Percentiles rank a stretch among this genome's conserved stretches.
phyloP scores from a whole-genome alignment of 2,113 vertebrate genomes.

The Boleophthalmus pectinirostris region DNA sequence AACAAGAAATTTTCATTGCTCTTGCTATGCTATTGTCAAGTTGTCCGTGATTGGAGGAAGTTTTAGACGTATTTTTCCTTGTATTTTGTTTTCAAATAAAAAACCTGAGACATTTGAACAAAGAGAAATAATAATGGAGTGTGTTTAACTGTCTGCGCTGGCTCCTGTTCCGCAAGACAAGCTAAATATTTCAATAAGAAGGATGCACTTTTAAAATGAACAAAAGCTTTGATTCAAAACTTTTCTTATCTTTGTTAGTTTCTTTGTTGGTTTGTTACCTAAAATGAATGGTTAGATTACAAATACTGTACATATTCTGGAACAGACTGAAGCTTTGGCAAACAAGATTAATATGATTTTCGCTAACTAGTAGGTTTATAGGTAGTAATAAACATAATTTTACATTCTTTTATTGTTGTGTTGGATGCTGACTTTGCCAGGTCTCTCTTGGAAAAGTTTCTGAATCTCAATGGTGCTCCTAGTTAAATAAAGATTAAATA shows the following conservation, averaged over 20 bases:
- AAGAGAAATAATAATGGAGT: neutral
- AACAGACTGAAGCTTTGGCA: neutral
- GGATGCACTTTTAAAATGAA: neutral
- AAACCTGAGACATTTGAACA: neutral
- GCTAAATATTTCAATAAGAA: neutral
- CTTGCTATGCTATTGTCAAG: neutral
- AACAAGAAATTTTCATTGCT: neutral
- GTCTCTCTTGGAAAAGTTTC: no score
- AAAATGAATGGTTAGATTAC: neutral
- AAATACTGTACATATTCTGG: neutral
- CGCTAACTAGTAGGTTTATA: no score
- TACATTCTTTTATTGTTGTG: no score
- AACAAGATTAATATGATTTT: neutral
- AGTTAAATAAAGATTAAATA: no score
- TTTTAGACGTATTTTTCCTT: neutral
- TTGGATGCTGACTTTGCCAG: no score
- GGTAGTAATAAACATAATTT: no score
- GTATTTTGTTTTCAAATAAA: neutral
- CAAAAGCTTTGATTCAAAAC: neutral
- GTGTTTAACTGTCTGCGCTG: neutral
- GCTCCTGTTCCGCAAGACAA: neutral
- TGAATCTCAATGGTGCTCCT: no score
- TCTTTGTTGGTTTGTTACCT: neutral
- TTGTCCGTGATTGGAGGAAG: neutral
- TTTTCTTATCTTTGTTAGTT: neutral